These are phyloP conservation scores for Lypha dubia DNA, from an alignment of 2,888 invertebrate genomes.

Conservation along the genomic window DNA sequence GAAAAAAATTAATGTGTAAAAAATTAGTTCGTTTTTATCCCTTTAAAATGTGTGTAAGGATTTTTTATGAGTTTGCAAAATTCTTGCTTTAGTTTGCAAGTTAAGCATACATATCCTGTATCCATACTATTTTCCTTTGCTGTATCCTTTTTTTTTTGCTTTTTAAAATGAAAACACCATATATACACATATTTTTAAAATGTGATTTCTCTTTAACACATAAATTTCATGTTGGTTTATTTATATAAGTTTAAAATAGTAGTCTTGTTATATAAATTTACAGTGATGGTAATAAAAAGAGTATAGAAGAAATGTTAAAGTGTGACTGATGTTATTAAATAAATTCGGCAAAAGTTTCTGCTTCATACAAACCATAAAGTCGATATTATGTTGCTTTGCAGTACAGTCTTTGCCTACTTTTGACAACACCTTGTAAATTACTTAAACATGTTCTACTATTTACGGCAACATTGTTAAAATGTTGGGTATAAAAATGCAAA, in stretches of 20 bases:
- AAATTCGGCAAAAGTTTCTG: not conserved
- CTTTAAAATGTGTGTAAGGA: constrained; percentile 43
- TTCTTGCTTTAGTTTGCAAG: constrained; percentile 47
- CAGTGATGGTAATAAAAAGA: not conserved
- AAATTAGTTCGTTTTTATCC: constrained; percentile 49
- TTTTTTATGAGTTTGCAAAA: constrained; percentile 32
- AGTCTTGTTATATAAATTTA: constrained; percentile 5
- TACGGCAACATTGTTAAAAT: not conserved
- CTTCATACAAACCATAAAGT: not conserved
- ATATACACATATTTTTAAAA: constrained; percentile 33
- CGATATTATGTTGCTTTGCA: not conserved
- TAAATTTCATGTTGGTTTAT: constrained; percentile 47
- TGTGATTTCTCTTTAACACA: constrained; percentile 55
- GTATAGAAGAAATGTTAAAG: not conserved
- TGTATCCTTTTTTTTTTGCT: too few species aligned
- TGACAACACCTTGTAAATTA: not conserved
- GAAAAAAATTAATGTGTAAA: constrained; percentile 32
- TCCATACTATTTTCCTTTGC: too few species aligned
- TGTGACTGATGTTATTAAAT: not conserved
- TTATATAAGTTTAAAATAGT: constrained; percentile 5
- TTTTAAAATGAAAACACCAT: not conserved
- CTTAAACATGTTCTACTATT: constrained; percentile 13
- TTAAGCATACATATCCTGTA: constrained; percentile 17
- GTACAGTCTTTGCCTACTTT: not conserved
- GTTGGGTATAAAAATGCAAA: constrained; percentile 26